Base-by-base conservation (phyloP, 1,140 invertebrate genomes). In the Neodiprion pinetum region DNA sequence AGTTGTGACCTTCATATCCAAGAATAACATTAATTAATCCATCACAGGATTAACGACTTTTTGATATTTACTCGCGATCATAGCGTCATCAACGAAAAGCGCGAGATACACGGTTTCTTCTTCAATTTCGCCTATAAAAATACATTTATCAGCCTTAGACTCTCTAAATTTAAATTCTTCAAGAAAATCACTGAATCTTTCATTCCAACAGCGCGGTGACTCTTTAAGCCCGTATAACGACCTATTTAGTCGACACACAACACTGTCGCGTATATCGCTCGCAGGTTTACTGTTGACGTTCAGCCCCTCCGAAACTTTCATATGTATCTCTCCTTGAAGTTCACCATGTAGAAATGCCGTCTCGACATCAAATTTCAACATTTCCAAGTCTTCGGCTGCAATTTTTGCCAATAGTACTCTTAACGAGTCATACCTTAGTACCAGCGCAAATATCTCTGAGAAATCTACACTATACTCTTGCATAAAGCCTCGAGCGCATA, bases 181-280 rank as follows among this genome's bases (percentile, higher is more conserved):
- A 10, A 76, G 72, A 1, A 74, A 47, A 21, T 67, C 47, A 66
- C 66, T 71, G 74, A 86, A 85, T 69, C 79, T 81, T 61, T 0
- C 61, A 17, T 83, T 83, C 80, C 80, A 82, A 69, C 82, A 82
- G 17, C 80, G 40, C 0, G 80, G 78, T 68, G 87, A 75, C 69
- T 86, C 82, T 72, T 85, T 84, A 10, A 88, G 70, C 0, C 85
- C 84, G 78, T 86, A 85, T 11, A 86, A n/a, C 23, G 78, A 79
- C 75, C 81, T 85, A n/a, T 78, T 77, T 85, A 73, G 47, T 79
- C 78, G 78, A 84, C 86, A 80, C 71, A 5, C 74, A 47, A 12
- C n/a, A n/a, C n/a, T n/a, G n/a, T n/a, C 77, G 77, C 76, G 74
- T 78, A 49, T 74, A 77, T 77, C 71, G 77, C 75, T 77, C n/a